Conservation (phyloP, 2,888 invertebrate species). For the Ariolimax columbianus region DNA sequence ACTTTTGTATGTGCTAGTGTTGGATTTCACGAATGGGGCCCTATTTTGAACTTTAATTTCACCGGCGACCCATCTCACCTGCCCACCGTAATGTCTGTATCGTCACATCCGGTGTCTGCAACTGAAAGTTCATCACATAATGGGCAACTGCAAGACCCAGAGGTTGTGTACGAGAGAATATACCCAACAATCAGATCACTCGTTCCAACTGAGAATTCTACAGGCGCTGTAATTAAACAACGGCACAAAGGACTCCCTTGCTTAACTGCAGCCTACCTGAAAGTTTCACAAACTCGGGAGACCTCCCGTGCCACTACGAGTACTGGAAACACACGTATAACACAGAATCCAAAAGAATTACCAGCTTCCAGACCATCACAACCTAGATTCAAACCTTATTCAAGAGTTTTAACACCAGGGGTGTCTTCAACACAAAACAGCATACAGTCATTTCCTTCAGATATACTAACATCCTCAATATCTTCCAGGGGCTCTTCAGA, state of each 20-base stretch:
- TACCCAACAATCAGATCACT: constrained; percentile 44
- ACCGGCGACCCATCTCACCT: constrained; percentile 45
- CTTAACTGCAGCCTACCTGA: constrained; percentile 12
- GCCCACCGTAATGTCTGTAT: constrained; percentile 39
- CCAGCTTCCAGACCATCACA: background rate
- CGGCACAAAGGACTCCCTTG: constrained; percentile 28
- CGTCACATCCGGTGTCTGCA: background rate
- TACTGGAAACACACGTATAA: background rate
- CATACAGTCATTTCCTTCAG: background rate
- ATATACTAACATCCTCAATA: background rate
- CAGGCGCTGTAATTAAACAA: constrained; percentile 46
- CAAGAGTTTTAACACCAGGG: background rate
- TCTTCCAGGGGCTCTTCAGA: background rate
- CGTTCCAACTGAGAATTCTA: constrained; percentile 29
- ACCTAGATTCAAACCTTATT: background rate
- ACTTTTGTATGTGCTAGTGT: constrained; percentile 36
- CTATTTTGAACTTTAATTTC: constrained; percentile 45
- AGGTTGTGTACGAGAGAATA: constrained; percentile 37
- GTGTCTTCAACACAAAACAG: background rate
- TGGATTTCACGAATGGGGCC: constrained; percentile 39
- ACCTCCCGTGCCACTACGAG: background rate
- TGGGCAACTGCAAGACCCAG: background rate
- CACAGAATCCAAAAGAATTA: background rate
- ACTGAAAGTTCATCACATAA: background rate
- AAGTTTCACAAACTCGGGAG: background rate